Evolutionary conservation across 2,888 invertebrate species (phyloP).

Genomic region (Apodemia duryi): DNA sequence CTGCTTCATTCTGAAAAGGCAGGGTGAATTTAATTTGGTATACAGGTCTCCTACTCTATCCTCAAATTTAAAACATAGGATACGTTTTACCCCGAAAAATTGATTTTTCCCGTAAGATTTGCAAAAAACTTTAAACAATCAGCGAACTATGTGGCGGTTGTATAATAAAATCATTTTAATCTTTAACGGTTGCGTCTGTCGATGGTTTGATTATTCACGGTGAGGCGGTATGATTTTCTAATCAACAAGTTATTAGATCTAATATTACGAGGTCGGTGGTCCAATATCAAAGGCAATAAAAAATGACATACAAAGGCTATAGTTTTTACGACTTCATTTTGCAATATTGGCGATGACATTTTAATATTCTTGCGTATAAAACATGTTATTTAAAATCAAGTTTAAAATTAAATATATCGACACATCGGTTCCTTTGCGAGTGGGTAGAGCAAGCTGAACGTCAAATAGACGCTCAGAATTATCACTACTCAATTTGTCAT

Average conservation of each 20-base stretch:
- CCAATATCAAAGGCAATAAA: constrained; percentile 1
- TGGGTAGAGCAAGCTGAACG: too few species aligned
- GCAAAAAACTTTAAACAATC: too few species aligned
- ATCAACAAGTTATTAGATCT: constrained; percentile 13
- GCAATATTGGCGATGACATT: constrained; percentile 1
- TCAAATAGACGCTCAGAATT: too few species aligned
- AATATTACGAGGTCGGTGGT: constrained; percentile 11
- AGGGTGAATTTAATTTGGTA: too few species aligned
- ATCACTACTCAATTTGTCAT: too few species aligned
- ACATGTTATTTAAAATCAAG: not conserved
- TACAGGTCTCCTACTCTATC: too few species aligned
- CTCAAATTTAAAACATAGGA: too few species aligned
- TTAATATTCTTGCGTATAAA: not conserved
- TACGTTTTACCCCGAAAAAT: too few species aligned
- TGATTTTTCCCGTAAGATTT: too few species aligned
- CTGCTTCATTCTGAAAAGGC: too few species aligned
- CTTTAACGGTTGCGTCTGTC: not conserved
- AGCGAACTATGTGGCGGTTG: not conserved
- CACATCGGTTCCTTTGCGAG: too few species aligned
- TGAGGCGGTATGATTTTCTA: constrained; percentile 5
- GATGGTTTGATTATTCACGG: constrained; percentile 3
- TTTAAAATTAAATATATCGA: not conserved
- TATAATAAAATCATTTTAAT: constrained; percentile 8
- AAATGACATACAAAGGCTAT: not conserved
- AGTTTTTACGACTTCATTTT: not conserved